A percentile compares a stretch with the other conserved stretches of the same genome.
Conservation (phyloP, 2,113 vertebrate species). For the Junco hyemalis region DNA sequence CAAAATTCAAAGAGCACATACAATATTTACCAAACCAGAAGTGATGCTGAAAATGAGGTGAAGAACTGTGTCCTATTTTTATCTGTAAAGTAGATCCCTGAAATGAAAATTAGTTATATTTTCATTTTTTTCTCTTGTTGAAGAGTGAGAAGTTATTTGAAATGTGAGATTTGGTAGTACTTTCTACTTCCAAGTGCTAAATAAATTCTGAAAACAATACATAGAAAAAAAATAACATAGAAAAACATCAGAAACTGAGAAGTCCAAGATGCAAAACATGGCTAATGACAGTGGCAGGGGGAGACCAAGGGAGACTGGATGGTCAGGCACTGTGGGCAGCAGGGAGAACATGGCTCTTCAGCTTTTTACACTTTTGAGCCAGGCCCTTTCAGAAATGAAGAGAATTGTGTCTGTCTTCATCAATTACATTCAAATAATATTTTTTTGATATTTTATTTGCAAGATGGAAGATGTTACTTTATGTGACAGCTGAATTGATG, state of each 20-base stretch:
- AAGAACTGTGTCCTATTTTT: neutral
- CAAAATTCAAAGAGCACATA: neutral
- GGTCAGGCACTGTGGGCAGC: neutral
- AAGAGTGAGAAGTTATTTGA: neutral
- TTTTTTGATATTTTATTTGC: neutral
- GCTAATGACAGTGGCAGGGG: neutral
- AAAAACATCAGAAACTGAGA: neutral
- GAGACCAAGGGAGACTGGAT: neutral
- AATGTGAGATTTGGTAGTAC: neutral
- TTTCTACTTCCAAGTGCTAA: neutral
- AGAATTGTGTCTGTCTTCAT: neutral
- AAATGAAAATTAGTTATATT: neutral
- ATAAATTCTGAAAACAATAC: neutral
- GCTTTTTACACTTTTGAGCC: neutral
- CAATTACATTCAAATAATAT: rapidly evolving
- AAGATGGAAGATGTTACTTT: neutral
- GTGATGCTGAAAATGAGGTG: neutral
- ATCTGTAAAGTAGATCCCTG: neutral
- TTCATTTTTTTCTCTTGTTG: neutral
- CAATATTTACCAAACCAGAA: neutral
- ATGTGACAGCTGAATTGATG: neutral
- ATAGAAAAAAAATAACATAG: neutral
- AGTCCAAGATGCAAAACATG: neutral
- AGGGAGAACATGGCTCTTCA: neutral
- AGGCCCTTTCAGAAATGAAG: neutral